Conservation (phyloP, 2,888 invertebrate species). For the Lasioglossum marginatum region DNA sequence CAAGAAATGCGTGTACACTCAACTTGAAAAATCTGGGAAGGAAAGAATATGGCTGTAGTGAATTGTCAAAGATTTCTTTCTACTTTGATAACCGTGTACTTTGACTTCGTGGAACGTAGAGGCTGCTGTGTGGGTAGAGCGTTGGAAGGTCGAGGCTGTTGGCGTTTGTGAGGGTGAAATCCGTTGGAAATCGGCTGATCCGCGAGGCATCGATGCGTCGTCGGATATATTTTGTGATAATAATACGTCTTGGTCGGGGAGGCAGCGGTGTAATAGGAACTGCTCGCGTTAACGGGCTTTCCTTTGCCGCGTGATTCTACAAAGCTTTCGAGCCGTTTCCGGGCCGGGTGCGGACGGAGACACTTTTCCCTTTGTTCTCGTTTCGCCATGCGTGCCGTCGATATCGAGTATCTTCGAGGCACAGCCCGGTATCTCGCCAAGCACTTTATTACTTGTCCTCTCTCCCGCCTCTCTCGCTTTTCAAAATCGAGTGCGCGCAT, state of each 20-base stretch:
- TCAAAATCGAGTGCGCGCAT: constrained; percentile 5
- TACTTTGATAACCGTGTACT: background rate
- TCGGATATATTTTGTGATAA: constrained; percentile 9
- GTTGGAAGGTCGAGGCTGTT: no score
- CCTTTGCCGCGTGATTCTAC: constrained; percentile 20
- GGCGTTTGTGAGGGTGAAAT: background rate
- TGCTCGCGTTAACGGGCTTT: constrained; percentile 28
- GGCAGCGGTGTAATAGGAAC: constrained; percentile 1
- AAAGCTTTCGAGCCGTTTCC: constrained; percentile 38
- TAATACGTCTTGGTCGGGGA: constrained; percentile 11
- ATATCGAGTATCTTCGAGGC: constrained; percentile 53
- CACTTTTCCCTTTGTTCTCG: constrained; percentile 53
- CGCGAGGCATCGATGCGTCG: background rate
- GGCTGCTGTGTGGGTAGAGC: background rate
- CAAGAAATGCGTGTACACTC: no score
- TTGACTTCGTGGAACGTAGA: background rate
- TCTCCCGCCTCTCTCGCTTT: background rate
- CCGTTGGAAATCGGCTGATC: background rate
- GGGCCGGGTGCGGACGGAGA: constrained; percentile 20
- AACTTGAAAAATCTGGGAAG: no score
- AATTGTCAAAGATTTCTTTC: no score
- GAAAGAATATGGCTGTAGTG: no score
- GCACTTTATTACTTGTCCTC: constrained; percentile 6
- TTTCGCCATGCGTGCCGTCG: constrained; percentile 37
- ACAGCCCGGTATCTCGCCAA: constrained; percentile 33